Conservation (phyloP, 2,797 vertebrate genomes). For the Periparus ater region DNA sequence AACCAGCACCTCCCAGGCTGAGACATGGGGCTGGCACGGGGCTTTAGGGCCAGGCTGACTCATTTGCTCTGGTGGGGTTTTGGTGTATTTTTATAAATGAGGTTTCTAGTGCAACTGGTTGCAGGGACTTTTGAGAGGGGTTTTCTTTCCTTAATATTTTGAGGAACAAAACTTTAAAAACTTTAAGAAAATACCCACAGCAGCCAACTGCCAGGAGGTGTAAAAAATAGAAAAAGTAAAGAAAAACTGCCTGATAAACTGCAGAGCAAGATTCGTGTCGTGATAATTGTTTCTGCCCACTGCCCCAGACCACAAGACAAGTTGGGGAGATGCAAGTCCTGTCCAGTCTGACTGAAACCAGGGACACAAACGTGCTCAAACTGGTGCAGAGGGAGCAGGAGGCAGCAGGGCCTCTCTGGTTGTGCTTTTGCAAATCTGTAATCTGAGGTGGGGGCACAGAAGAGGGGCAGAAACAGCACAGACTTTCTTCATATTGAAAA, state of each 20-base stretch:
- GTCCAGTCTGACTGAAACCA: background rate
- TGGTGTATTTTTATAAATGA: background rate
- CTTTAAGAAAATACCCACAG: conserved; percentile 45
- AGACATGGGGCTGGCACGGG: fast-evolving
- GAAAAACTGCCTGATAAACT: background rate
- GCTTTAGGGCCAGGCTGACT: background rate
- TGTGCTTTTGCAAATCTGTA: background rate
- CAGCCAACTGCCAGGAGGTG: background rate
- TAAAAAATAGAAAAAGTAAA: background rate
- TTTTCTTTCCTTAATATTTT: background rate
- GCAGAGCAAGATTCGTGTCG: background rate
- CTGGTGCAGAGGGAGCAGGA: background rate
- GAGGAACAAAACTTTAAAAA: conserved; percentile 51
- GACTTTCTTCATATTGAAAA: background rate
- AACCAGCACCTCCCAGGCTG: background rate
- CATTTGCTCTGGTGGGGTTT: background rate
- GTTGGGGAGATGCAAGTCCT: background rate
- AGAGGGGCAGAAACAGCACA: background rate
- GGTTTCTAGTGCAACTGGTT: background rate
- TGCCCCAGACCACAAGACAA: background rate
- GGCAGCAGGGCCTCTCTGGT: background rate
- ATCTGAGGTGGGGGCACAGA: background rate
- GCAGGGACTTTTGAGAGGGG: conserved; percentile 29
- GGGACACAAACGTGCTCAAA: background rate
- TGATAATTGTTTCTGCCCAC: background rate